A percentile compares a stretch with the other conserved stretches of the same genome.
These are phyloP conservation scores for Beroe ovata DNA, from an alignment of 37 sponge, comb jelly and placozoan species.

Conservation along the genomic window DNA sequence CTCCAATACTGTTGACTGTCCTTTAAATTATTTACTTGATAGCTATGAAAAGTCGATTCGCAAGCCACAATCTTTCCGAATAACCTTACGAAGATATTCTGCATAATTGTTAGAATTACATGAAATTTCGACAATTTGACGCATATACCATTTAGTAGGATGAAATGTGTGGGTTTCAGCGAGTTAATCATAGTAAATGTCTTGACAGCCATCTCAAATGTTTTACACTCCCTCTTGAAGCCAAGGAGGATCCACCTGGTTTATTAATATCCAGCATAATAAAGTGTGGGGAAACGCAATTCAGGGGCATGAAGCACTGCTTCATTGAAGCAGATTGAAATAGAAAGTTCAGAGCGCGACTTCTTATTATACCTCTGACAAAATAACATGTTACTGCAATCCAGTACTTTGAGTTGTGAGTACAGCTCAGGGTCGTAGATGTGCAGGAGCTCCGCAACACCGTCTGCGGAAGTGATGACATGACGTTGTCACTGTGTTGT, in stretches of 20 bases:
- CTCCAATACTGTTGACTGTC: no score
- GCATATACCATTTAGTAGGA: not conserved
- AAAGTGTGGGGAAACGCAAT: no score
- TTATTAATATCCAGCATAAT: no score
- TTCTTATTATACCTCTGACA: constrained; percentile 65
- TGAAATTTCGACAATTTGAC: no score
- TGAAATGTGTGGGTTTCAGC: constrained; percentile 44
- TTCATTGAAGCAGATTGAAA: not conserved
- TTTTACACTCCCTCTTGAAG: constrained; percentile 56
- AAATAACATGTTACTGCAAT: constrained; percentile 50
- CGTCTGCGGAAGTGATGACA: constrained; percentile 45
- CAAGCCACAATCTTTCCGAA: no score
- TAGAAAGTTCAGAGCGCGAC: no score
- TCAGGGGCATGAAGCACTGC: not conserved
- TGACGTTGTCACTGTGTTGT: not conserved
- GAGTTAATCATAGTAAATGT: constrained; percentile 41
- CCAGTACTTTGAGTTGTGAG: not conserved
- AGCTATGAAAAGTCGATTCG: no score
- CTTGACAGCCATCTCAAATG: constrained; percentile 33
- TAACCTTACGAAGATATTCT: no score
- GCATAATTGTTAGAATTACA: no score
- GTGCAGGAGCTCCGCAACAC: not conserved
- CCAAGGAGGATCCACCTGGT: constrained; percentile 48
- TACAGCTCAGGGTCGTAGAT: constrained; percentile 55
- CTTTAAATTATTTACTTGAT: no score